These are phyloP conservation scores for Heliconius hewitsoni DNA, from an alignment of 1,140 invertebrate species.

Conservation along the genomic window DNA sequence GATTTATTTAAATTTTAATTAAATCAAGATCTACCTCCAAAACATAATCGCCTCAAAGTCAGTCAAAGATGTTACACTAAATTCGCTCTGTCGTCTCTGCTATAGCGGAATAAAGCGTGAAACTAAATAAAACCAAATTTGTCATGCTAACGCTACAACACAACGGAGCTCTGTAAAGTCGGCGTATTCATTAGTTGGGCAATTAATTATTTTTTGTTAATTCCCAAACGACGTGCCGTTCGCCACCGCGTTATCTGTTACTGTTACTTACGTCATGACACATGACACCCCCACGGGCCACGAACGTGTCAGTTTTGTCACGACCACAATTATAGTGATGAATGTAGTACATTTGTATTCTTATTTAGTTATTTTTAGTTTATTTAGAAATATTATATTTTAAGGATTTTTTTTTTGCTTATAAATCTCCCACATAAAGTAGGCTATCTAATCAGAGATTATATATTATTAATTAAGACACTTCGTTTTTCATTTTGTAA, in stretches of 20 bases:
- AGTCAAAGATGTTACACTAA: too few species aligned
- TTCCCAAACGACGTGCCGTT: constrained; percentile 55
- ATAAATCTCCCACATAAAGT: too few species aligned
- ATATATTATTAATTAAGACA: too few species aligned
- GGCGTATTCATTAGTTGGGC: constrained; percentile 70
- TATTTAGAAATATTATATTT: background rate
- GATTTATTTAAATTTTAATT: too few species aligned
- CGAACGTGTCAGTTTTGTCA: constrained; percentile 21
- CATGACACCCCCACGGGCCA: constrained; percentile 9
- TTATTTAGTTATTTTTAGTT: background rate
- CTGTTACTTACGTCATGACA: constrained; percentile 43
- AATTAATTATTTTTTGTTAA: constrained; percentile 79
- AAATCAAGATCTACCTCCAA: too few species aligned
- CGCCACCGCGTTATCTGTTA: constrained; percentile 59
- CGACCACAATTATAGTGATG: constrained; percentile 17
- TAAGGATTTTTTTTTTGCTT: too few species aligned
- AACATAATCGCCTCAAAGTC: too few species aligned
- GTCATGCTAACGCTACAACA: constrained; percentile 46
- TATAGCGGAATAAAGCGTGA: too few species aligned
- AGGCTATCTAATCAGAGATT: too few species aligned
- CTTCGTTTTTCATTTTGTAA: too few species aligned
- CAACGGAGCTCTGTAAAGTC: constrained; percentile 43
- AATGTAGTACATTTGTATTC: background rate
- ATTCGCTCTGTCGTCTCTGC: too few species aligned
- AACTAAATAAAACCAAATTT: background rate